A percentile compares a stretch with the other conserved stretches of the same genome.
Evolutionary conservation across 2,888 invertebrate species (phyloP).

Genomic region (Eupelmus urozonus): DNA sequence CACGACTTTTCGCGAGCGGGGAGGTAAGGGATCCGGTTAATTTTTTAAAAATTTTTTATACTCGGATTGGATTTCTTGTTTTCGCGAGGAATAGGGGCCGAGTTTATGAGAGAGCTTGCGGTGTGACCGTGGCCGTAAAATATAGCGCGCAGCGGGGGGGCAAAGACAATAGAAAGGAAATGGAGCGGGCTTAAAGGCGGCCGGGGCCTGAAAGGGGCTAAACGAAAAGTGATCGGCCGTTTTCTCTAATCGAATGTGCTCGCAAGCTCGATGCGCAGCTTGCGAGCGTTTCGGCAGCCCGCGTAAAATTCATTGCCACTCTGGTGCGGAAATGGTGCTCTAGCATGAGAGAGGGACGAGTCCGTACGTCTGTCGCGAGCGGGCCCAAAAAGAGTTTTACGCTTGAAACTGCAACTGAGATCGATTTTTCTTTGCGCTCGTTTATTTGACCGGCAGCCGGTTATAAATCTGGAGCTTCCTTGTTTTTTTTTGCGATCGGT

Average conservation of each 20-base stretch:
- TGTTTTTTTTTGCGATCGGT: background rate
- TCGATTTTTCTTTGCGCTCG: conserved; percentile 28
- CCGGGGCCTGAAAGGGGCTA: conserved; percentile 4
- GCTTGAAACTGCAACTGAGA: conserved; percentile 8
- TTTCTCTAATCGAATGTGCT: conserved; percentile 36
- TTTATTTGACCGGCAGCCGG: conserved; percentile 14
- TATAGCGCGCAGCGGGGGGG: background rate
- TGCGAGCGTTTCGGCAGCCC: background rate
- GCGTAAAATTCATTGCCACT: conserved; percentile 39
- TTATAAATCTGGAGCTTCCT: conserved; percentile 19
- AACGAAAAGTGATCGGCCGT: conserved; percentile 18
- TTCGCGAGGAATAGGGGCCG: background rate
- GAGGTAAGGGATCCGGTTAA: background rate
- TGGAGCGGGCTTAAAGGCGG: conserved; percentile 25
- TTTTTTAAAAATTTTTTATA: no score
- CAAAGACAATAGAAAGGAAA: conserved; percentile 39
- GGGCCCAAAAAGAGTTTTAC: background rate
- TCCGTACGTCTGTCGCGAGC: background rate
- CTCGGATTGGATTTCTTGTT: no score
- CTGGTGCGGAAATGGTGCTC: conserved; percentile 19
- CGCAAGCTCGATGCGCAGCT: background rate
- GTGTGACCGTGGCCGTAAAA: background rate
- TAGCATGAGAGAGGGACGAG: no score
- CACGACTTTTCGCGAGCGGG: background rate
- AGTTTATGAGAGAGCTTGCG: background rate